A percentile compares a stretch with the other conserved stretches of the same genome.
phyloP scores from a whole-genome alignment of 2,888 invertebrate genomes.

The Parthenolecanium corni region DNA sequence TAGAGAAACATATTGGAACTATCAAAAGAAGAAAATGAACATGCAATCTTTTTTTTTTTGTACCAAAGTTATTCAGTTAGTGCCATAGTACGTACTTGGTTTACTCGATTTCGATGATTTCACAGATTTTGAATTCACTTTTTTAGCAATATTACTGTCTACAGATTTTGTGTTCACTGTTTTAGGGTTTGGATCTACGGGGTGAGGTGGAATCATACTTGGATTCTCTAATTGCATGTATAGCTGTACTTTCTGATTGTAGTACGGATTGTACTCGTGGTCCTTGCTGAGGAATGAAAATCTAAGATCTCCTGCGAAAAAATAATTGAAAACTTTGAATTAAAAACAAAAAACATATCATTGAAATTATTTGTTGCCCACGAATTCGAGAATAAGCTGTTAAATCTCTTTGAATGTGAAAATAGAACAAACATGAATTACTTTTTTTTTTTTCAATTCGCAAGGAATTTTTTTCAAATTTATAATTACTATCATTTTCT shows the following conservation, averaged over 20 bases:
- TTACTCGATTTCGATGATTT: slow-evolving; percentile 6
- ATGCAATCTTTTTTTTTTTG: neutral
- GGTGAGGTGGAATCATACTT: neutral
- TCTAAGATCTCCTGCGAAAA: slow-evolving; percentile 53
- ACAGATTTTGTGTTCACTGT: neutral
- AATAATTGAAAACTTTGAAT: neutral
- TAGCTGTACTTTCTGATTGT: slow-evolving; percentile 52
- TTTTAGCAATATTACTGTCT: neutral
- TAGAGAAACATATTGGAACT: slow-evolving; percentile 74
- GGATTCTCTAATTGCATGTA: slow-evolving; percentile 26
- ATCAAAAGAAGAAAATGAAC: slow-evolving; percentile 30
- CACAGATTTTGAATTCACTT: neutral
- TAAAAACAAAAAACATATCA: too few species aligned
- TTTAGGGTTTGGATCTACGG: neutral
- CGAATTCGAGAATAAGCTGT: too few species aligned
- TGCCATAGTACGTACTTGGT: slow-evolving; percentile 15
- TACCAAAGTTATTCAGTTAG: too few species aligned
- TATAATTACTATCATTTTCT: too few species aligned
- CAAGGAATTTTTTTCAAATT: too few species aligned
- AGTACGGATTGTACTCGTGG: slow-evolving; percentile 71
- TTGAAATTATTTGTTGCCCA: too few species aligned
- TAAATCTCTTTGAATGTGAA: too few species aligned
- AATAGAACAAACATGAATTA: too few species aligned
- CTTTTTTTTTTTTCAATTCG: too few species aligned
- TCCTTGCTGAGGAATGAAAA: slow-evolving; percentile 73